Evolutionary conservation across 2,113 vertebrate genomes (phyloP).

Genomic region (Thermophis baileyi): DNA sequence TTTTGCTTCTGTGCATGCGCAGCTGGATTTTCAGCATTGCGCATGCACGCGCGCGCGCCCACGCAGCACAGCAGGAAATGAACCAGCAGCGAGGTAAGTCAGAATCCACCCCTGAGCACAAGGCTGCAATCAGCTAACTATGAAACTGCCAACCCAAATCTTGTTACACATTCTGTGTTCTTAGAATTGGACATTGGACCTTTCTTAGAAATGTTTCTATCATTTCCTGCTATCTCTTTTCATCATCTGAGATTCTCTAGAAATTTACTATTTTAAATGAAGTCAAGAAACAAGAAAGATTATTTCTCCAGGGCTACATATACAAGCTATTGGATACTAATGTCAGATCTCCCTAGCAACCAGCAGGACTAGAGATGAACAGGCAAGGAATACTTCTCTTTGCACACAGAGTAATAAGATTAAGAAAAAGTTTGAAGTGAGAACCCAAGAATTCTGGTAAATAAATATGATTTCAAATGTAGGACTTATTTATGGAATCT

Average conservation of each 20-base stretch:
- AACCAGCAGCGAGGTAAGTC: too few relatives aligned
- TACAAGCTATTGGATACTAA: constrained; percentile 10
- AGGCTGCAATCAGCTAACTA: neutral
- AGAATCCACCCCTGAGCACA: too few relatives aligned
- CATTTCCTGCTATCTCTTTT: neutral
- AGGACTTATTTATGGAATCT: neutral
- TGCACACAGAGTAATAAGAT: neutral
- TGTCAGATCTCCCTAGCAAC: neutral
- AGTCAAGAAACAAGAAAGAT: neutral
- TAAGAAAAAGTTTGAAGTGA: neutral
- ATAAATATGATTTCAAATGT: neutral
- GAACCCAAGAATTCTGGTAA: neutral
- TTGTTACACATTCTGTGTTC: neutral
- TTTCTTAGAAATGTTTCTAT: too few relatives aligned
- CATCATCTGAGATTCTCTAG: neutral
- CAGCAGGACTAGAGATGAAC: neutral
- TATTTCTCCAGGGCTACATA: neutral
- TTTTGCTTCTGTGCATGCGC: too few relatives aligned
- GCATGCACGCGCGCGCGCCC: too few relatives aligned
- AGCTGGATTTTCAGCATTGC: too few relatives aligned
- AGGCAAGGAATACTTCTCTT: neutral
- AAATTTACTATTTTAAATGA: neutral
- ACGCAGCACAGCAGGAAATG: too few relatives aligned
- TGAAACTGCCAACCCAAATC: neutral
- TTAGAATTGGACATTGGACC: neutral